Conservation (phyloP, 2,113 vertebrate genomes). For the Gopherus evgoodei region DNA sequence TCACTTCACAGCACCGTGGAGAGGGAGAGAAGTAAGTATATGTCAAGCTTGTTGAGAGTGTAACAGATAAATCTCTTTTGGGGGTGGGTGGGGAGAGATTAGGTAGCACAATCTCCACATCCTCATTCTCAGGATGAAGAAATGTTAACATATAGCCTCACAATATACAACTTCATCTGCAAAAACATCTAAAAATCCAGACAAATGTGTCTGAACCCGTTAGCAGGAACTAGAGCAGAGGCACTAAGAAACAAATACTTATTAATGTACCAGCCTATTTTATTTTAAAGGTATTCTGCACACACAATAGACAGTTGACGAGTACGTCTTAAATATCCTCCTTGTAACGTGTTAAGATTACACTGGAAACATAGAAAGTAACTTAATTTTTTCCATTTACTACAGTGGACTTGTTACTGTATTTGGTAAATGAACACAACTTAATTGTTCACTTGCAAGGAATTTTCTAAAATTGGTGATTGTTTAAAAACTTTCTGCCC, state of each 20-base stretch:
- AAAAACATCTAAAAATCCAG: neutral
- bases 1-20: constrained; percentile 51
- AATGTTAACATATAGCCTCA: neutral
- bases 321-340: neutral
- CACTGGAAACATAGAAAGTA: constrained; percentile 45
- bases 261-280: constrained; percentile 46
- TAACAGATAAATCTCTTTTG: neutral
- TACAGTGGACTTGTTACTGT: constrained; percentile 19
- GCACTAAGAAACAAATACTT: constrained; percentile 47
- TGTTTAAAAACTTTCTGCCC: constrained; percentile 43
- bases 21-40: neutral
- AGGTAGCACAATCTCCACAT: constrained; percentile 4
- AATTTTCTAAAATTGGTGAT: constrained; percentile 3
- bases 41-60: constrained; percentile 1
- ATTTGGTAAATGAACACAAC: constrained; percentile 69
- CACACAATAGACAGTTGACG: neutral
- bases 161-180: neutral
- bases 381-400: constrained; percentile 36
- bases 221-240: constrained; percentile 48
- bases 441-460: constrained; percentile 40
- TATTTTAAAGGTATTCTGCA: constrained; percentile 45
- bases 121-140: neutral
- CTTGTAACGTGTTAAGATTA: constrained; percentile 54
- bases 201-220: constrained; percentile 33
- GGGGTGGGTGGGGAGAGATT: constrained; percentile 23